A percentile compares a stretch with the other conserved stretches of the same genome.
Evolutionary conservation across 1,140 invertebrate species (phyloP).

Genomic region (Drosophila parabipectinata): DNA sequence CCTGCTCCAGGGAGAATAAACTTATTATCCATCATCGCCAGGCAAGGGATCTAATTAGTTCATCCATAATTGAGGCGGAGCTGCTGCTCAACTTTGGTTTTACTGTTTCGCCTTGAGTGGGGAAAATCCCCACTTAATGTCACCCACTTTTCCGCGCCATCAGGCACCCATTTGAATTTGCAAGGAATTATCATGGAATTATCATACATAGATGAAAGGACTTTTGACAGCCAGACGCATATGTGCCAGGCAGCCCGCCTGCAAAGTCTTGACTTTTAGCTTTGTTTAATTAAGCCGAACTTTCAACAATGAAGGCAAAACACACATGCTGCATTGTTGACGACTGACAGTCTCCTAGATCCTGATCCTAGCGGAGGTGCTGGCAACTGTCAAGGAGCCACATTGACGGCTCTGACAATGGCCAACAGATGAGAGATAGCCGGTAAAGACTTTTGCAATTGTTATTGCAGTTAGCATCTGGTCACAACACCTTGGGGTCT

Average conservation of each 20-base stretch:
- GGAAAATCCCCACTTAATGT: slow-evolving; percentile 30
- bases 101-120: slow-evolving; percentile 5
- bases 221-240: slow-evolving; percentile 38
- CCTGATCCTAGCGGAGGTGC: slow-evolving; percentile 17
- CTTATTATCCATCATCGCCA: slow-evolving; percentile 38
- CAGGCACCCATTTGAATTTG: slow-evolving; percentile 63
- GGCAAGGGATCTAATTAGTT: slow-evolving; percentile 67
- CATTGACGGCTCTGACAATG: slow-evolving; percentile 69
- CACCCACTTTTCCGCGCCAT: slow-evolving; percentile 44
- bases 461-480: slow-evolving; percentile 68
- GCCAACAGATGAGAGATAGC: slow-evolving; percentile 26
- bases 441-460: slow-evolving; percentile 55
- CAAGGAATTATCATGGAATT: slow-evolving; percentile 21
- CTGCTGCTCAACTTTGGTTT: slow-evolving; percentile 22
- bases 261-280: slow-evolving; percentile 52
- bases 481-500: slow-evolving; percentile 26
- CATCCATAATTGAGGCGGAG: slow-evolving; percentile 66
- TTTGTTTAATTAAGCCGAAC: slow-evolving; percentile 74
- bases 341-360: slow-evolving; percentile 23
- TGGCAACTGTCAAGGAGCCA: slow-evolving; percentile 56
- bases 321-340: slow-evolving; percentile 48
- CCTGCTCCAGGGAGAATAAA: slow-evolving; percentile 23
- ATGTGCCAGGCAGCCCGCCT: slow-evolving; percentile 20
- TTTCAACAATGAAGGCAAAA: slow-evolving; percentile 63
- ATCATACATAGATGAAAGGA: slow-evolving; percentile 41